A percentile compares a stretch with the other conserved stretches of the same genome.
Evolutionary conservation across 2,888 invertebrate genomes (phyloP).

Genomic region (Aradus depressus): DNA sequence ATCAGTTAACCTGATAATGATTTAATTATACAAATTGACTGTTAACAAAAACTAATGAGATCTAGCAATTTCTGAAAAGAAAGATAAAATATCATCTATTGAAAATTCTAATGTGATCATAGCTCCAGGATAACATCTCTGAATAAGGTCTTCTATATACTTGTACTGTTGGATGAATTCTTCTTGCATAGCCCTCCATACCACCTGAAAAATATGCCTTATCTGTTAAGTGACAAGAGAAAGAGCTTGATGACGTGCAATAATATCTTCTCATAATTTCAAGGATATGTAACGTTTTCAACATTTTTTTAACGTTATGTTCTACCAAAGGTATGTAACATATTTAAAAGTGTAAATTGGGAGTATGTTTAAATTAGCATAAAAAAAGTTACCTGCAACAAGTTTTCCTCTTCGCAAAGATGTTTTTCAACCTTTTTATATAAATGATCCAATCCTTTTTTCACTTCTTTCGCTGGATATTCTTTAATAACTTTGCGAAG

Average conservation of each 20-base stretch:
- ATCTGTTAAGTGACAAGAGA: no score
- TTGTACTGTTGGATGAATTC: slow-evolving; percentile 96
- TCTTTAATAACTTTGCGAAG: slow-evolving; percentile 85
- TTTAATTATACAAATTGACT: no score
- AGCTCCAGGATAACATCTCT: slow-evolving; percentile 91
- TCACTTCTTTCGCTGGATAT: slow-evolving; percentile 87
- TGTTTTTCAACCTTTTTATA: slow-evolving; percentile 97
- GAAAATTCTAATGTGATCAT: slow-evolving; percentile 89
- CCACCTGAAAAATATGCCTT: slow-evolving; percentile 63
- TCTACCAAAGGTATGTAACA: no score
- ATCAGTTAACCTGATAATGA: no score
- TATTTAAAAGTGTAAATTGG: background rate
- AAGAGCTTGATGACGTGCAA: background rate
- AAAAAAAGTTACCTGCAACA: slow-evolving; percentile 52
- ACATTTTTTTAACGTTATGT: no score
- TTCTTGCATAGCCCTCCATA: slow-evolving; percentile 99
- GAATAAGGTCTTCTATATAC: slow-evolving; percentile 81
- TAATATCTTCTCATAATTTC: background rate
- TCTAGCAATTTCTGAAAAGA: slow-evolving; percentile 95
- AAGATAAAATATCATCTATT: slow-evolving; percentile 87
- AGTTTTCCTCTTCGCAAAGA: slow-evolving; percentile 84
- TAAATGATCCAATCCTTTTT: slow-evolving; percentile 81
- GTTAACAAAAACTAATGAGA: slow-evolving; percentile 53
- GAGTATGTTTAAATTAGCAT: slow-evolving; percentile 2
- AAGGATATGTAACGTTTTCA: background rate